Evolutionary conservation across 1,140 invertebrate species (phyloP).

Genomic region (Euura lappo): DNA sequence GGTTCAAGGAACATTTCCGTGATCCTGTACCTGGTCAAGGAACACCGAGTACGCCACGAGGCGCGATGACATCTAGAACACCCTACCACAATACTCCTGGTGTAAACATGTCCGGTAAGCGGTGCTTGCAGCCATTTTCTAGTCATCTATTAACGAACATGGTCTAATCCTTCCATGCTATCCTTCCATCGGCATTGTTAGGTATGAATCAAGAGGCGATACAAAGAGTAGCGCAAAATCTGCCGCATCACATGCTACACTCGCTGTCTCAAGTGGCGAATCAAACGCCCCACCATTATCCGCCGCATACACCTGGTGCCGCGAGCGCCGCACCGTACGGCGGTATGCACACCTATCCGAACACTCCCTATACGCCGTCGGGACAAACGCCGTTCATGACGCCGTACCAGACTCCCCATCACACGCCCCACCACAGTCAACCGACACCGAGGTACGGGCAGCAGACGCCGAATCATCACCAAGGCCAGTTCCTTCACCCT

Average conservation of each 20-base stretch:
- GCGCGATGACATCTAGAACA: slow-evolving; percentile 67
- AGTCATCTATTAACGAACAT: background rate
- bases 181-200: slow-evolving; percentile 23
- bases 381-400: slow-evolving; percentile 92
- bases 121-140: slow-evolving; percentile 16
- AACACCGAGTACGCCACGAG: slow-evolving; percentile 76
- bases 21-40: slow-evolving; percentile 80
- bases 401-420: slow-evolving; percentile 79
- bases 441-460: slow-evolving; percentile 62
- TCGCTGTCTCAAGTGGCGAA: slow-evolving; percentile 72
- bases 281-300: slow-evolving; percentile 71
- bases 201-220: slow-evolving; percentile 74
- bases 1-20: slow-evolving; percentile 98
- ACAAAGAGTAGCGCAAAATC: slow-evolving; percentile 74
- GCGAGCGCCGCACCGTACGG: slow-evolving; percentile 50
- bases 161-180: background rate
- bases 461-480: slow-evolving; percentile 52
- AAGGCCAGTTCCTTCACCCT: slow-evolving; percentile 67
- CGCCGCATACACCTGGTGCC: slow-evolving; percentile 67
- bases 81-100: slow-evolving; percentile 73
- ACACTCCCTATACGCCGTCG: slow-evolving; percentile 82
- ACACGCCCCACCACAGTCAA: slow-evolving; percentile 64
- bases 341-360: slow-evolving; percentile 50
- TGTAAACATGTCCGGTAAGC: slow-evolving; percentile 52
- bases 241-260: slow-evolving; percentile 77